Evolutionary conservation across 1,140 invertebrate species (phyloP), one percentile per base, ranked within the genome.

Genomic region (Cydia fagiglandana): DNA sequence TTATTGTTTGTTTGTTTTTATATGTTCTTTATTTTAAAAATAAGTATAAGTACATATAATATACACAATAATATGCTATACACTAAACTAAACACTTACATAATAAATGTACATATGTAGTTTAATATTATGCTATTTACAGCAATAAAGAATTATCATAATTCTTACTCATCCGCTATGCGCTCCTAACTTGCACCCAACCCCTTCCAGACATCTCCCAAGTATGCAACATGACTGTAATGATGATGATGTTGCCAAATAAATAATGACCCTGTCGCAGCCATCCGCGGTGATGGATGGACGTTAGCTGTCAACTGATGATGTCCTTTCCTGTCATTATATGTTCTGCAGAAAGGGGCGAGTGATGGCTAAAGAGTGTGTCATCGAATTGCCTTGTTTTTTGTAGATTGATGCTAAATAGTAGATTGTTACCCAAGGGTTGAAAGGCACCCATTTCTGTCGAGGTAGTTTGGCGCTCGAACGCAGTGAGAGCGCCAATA

Each of bases 201-300:
- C 75, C 50, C n/a, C 45, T 70, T 15, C 15, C 34, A 38, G 20
- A 74, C 41, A 73, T 75, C 68, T 77, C 75, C 64, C 64, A 28
- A 76, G 68, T 56, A 79, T 74, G 77, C 73, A 76, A 78, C 81
- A 75, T 73, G 76, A 68, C 79, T 73, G 75, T 81, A 85, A 85
- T 86, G 80, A 87, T 82, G 81, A 88, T 87, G 86, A 86, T 85
- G 83, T 84, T 86, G 83, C 83, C 83, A 89, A 89, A 90, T 89
- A 89, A 91, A 85, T 86, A 85, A 91, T 85, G 83, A 81, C 76
- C 78, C 77, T 82, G 86, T 76, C 76, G 81, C 80, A 80, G 83
- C 79, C 76, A 88, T 89, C 86, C 75, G 85, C 83, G 75, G 77
- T 89, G 88, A 89, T 87, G 83, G 84, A 89, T 89, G 85, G 77